phyloP scores from a whole-genome alignment of 2,797 vertebrate species.

The Propithecus perrieri region DNA sequence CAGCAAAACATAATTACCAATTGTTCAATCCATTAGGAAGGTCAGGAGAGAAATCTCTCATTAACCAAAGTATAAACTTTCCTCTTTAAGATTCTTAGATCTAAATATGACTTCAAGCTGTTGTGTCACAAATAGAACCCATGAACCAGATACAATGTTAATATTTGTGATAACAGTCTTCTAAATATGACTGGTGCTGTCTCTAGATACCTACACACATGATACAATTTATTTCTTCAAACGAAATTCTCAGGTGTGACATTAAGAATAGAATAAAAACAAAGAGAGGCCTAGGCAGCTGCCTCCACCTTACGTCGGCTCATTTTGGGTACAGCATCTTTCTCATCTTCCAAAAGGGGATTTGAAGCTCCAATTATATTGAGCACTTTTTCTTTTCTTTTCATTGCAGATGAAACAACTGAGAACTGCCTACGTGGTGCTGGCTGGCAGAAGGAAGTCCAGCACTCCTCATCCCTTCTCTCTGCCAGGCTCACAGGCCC shows the following conservation, averaged over 20 bases:
- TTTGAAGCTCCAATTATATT: neutral
- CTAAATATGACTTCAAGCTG: neutral
- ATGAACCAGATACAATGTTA: neutral
- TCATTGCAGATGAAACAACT: neutral
- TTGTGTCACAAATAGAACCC: neutral
- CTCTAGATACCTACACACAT: neutral
- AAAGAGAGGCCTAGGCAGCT: neutral
- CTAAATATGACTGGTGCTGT: neutral
- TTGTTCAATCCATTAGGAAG: neutral
- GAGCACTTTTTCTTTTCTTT: neutral
- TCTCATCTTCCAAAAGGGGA: neutral
- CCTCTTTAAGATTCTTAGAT: neutral
- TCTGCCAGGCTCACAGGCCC: slow-evolving; percentile 5
- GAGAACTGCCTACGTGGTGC: neutral
- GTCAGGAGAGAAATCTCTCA: neutral
- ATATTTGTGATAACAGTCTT: neutral
- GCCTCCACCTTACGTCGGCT: neutral
- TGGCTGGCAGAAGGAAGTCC: neutral
- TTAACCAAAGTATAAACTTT: neutral
- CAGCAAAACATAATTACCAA: neutral
- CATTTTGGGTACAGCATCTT: neutral
- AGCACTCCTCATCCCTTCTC: neutral
- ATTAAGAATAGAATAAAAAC: slow-evolving; percentile 9
- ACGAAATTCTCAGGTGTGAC: slow-evolving; percentile 21
- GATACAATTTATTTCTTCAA: neutral